These are phyloP conservation scores for Empis stercorea DNA, from an alignment of 2,888 invertebrate species.

Conservation along the genomic window DNA sequence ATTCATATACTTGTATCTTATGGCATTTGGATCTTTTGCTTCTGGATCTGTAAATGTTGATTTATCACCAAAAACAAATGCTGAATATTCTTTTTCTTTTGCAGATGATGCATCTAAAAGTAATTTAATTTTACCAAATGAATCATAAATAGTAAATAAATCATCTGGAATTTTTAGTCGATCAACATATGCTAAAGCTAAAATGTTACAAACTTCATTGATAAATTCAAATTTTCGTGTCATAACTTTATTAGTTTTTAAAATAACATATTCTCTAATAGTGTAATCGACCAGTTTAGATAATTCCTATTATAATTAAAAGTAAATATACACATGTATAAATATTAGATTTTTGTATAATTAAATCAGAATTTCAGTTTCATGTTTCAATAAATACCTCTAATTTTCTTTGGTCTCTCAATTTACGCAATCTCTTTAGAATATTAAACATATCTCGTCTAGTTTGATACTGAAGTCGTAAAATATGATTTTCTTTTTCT, in stretches of 20 bases:
- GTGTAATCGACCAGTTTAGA: slow-evolving; percentile 23
- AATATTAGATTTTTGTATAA: not conserved
- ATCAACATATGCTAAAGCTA: slow-evolving; percentile 28
- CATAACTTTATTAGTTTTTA: slow-evolving; percentile 30
- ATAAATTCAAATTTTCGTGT: slow-evolving; percentile 34
- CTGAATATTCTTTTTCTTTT: not conserved
- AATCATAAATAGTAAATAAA: not conserved
- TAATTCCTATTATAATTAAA: slow-evolving; percentile 19
- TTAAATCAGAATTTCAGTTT: too few species aligned
- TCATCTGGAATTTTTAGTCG: slow-evolving; percentile 10
- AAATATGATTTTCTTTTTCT: slow-evolving; percentile 21
- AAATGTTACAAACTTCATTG: slow-evolving; percentile 30
- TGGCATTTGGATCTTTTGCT: slow-evolving; percentile 17
- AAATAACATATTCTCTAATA: slow-evolving; percentile 27
- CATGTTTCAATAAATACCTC: slow-evolving; percentile 5
- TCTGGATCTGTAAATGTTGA: slow-evolving; percentile 18
- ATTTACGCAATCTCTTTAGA: slow-evolving; percentile 16
- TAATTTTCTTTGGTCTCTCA: not conserved
- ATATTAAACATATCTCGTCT: slow-evolving; percentile 25
- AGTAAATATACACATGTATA: not conserved
- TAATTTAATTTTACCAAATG: not conserved
- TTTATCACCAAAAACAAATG: slow-evolving; percentile 26
- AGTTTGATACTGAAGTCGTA: slow-evolving; percentile 26
- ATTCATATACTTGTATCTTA: slow-evolving; percentile 20
- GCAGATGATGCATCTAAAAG: not conserved